Conservation (phyloP, 1,140 invertebrate genomes). For the Sarcophaga bullata region DNA sequence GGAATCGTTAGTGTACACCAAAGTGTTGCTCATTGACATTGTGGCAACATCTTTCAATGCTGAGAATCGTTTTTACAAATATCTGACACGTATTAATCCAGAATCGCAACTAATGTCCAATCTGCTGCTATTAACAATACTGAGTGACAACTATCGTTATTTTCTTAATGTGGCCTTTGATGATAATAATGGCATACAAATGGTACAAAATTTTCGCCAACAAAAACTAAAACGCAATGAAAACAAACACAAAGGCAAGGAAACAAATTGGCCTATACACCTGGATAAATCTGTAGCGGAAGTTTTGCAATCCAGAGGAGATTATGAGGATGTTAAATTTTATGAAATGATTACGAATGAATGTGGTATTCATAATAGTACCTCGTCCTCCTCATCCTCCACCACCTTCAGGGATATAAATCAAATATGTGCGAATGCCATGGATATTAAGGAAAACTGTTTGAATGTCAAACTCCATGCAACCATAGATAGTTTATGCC, state of each 20-base stretch:
- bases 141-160: conserved; percentile 62
- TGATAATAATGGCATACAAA: conserved; percentile 50
- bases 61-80: conserved; percentile 61
- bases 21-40: conserved; percentile 63
- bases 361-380: no score
- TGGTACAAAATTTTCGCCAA: conserved; percentile 56
- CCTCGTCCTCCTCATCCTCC: no score
- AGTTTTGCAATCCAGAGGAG: conserved; percentile 29
- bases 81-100: conserved; percentile 53
- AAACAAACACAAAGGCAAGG: not conserved
- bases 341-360: no score
- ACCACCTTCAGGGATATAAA: not conserved
- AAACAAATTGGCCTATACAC: conserved; percentile 43
- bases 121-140: conserved; percentile 62
- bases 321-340: not conserved
- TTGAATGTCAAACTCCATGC: not conserved
- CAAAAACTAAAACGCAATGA: conserved; percentile 25
- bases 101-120: conserved; percentile 52
- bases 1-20: conserved; percentile 50
- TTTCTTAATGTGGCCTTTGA: conserved; percentile 59
- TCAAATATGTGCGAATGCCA: conserved; percentile 23
- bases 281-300: conserved; percentile 42
- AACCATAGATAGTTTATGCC: not conserved
- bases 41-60: conserved; percentile 61
- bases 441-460: conserved; percentile 20